Percentiles rank a stretch among this genome's conserved stretches.
These are phyloP conservation scores for Meloidogyne hapla DNA, from an alignment of 1,140 invertebrate genomes.

Conservation along the genomic window DNA sequence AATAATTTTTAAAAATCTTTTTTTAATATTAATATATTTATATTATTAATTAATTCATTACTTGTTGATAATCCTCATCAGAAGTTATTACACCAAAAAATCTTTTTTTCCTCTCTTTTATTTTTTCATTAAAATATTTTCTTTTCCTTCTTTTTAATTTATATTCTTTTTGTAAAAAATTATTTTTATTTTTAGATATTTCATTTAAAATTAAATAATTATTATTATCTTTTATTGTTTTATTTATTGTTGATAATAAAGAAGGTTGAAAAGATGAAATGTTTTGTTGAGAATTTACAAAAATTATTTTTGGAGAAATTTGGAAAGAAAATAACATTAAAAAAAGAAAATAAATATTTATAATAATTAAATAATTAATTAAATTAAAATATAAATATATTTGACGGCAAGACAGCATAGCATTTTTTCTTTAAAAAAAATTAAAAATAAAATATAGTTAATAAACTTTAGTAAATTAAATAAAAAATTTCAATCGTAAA, in stretches of 20 bases:
- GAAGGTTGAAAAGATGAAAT: not conserved
- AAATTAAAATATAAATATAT: not conserved
- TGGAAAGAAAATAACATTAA: not conserved
- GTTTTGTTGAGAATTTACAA: not conserved
- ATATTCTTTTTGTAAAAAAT: not conserved
- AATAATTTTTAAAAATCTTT: too few relatives aligned
- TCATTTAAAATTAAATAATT: not conserved
- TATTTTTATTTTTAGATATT: too few relatives aligned
- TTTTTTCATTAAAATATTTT: conserved; percentile 11
- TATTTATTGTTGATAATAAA: not conserved
- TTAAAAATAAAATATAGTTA: not conserved
- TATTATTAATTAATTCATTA: not conserved
- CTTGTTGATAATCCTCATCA: not conserved
- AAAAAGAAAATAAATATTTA: not conserved
- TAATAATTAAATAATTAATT: not conserved
- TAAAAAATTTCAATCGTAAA: too few relatives aligned
- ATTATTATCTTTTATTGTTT: too few relatives aligned
- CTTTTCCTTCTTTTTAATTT: not conserved
- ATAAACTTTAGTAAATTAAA: too few relatives aligned
- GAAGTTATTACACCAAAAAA: conserved; percentile 14
- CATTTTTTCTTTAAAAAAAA: conserved; percentile 1
- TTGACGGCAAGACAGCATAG: not conserved
- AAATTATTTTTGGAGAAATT: not conserved
- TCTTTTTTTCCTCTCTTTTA: not conserved
- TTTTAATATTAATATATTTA: too few relatives aligned